Base-by-base conservation (phyloP, 2,888 invertebrate genomes). In the Elmis aenea region DNA sequence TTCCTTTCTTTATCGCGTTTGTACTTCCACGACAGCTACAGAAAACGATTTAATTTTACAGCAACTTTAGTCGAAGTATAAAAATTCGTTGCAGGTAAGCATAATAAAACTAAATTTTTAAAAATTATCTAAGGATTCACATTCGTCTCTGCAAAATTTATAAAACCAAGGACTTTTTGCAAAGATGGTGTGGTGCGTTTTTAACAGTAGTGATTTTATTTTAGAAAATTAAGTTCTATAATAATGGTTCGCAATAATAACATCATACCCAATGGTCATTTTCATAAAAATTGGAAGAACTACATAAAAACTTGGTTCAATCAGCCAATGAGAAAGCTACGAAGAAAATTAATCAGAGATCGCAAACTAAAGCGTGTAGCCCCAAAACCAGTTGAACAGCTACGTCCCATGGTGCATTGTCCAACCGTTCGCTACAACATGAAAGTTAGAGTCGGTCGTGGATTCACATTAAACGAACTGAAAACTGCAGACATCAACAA, bases 201-300 rank as follows among this genome's bases (percentile, higher is more conserved):
- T n/a, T n/a, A n/a, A n/a, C n/a, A n/a, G n/a, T n/a, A n/a, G n/a
- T n/a, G n/a, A n/a, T n/a, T n/a, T n/a, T 5, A 18, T 18, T 18
- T 18, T 8, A 18, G 18, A 18, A 18, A 18, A 18, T 8, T 18
- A n/a, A n/a, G n/a, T 8, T 24, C n/a, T 10, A 11, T 30, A n/a
- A 33, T 74, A 63, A 81, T 78, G 80, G 81, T 76, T 66, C 90
- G 89, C 71, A 81, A 92, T 59, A 94, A 94, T 77, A 91, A 91
- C 74, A 86, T 94, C 82, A 85, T 96, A 66, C 93, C 95, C 37
- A 93, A 94, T 82, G 91, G 85, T 68, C 96, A 97, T 73, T 96
- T 94, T 77, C 95, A 93, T 70, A 97, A 97, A 74, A 89, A 95
- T 75, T 97, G 96, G 96, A 90, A 95, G 71, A 75, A 83, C 46